Conservation (phyloP, 2,888 invertebrate genomes). For the Sepiola atlantica region DNA sequence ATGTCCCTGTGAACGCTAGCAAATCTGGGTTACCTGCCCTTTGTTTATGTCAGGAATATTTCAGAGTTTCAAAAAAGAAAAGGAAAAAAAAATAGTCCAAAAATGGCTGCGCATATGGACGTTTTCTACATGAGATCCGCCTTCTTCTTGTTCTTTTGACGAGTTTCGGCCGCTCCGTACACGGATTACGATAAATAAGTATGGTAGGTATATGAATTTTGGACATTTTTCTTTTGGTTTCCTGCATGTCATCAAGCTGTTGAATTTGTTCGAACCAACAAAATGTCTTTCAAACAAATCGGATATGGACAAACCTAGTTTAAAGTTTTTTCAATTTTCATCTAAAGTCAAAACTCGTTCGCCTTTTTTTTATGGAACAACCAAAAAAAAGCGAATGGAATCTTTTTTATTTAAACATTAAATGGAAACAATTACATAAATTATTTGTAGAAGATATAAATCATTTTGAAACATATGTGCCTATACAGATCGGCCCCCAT, state of each 20-base stretch:
- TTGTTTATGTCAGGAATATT: background rate
- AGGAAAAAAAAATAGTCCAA: background rate
- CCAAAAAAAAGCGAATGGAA: background rate
- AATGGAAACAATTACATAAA: too few species aligned
- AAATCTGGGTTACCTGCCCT: background rate
- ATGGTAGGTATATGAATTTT: background rate
- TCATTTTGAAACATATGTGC: too few species aligned
- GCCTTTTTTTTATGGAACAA: background rate
- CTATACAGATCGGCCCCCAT: too few species aligned
- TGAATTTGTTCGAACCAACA: background rate
- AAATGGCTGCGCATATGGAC: slow-evolving; percentile 22
- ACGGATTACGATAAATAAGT: background rate
- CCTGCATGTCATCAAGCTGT: background rate
- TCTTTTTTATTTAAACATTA: background rate
- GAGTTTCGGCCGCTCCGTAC: background rate
- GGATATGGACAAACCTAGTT: background rate
- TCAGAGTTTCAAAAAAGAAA: background rate
- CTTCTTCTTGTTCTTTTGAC: background rate
- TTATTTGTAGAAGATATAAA: too few species aligned
- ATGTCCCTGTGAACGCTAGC: background rate
- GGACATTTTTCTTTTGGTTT: background rate
- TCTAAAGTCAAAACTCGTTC: background rate
- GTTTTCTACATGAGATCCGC: background rate
- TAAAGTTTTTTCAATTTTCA: too few species aligned
- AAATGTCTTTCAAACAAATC: background rate